These are phyloP conservation scores for Alligator sinensis DNA, from an alignment of 2,113 vertebrate species.

Conservation along the genomic window DNA sequence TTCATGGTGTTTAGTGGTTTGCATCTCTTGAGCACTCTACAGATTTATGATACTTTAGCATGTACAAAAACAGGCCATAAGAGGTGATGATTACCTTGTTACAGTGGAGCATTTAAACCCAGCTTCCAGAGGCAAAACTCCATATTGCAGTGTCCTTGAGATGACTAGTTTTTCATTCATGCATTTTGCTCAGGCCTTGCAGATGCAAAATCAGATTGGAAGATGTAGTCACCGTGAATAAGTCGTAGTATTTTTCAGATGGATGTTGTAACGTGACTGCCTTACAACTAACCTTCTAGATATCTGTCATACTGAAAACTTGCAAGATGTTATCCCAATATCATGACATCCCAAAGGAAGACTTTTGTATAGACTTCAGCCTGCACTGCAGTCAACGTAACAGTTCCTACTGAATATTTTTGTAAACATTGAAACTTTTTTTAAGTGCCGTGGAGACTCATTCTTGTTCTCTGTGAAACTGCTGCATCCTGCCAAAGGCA, in stretches of 20 bases:
- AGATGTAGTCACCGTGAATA: background rate
- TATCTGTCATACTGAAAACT: background rate
- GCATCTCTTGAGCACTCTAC: background rate
- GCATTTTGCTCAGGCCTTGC: constrained; percentile 38
- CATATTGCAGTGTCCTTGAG: background rate
- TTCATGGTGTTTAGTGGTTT: background rate
- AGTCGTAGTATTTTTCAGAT: background rate
- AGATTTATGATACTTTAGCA: background rate
- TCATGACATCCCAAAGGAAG: background rate
- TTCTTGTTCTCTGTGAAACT: background rate
- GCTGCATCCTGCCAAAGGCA: background rate
- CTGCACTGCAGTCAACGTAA: background rate
- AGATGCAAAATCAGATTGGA: background rate
- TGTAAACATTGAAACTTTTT: background rate
- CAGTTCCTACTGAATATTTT: constrained; percentile 7
- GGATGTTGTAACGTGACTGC: background rate
- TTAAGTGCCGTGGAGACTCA: background rate
- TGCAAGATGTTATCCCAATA: background rate
- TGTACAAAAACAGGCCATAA: background rate
- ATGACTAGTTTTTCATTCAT: background rate
- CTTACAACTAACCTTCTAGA: background rate
- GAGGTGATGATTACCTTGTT: rapidly evolving
- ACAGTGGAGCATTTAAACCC: background rate
- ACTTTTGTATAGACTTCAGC: too few relatives aligned
- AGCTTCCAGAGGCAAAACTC: background rate